These are phyloP conservation scores for Phocides pigmalion DNA, from an alignment of 1,140 invertebrate genomes.

Conservation along the genomic window DNA sequence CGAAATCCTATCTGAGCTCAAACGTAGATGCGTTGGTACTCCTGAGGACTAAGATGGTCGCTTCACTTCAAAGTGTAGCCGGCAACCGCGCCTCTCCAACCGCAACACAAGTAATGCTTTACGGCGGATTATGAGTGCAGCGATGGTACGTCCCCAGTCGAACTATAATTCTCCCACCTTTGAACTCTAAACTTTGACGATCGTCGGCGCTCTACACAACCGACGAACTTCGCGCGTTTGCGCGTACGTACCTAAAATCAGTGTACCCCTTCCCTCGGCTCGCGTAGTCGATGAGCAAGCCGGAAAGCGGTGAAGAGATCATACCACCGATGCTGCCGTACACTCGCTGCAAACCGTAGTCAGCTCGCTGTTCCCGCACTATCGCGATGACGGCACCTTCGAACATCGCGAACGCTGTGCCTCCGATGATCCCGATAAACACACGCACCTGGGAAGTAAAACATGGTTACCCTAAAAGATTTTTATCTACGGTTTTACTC, in stretches of 20 bases:
- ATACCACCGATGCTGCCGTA: slow-evolving; percentile 92
- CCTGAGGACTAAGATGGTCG: no score
- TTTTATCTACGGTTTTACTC: background rate
- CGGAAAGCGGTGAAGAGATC: slow-evolving; percentile 91
- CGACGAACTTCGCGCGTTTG: no score
- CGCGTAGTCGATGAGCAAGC: slow-evolving; percentile 88
- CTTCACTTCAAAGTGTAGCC: no score
- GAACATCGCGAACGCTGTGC: slow-evolving; percentile 92
- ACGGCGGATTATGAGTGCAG: no score
- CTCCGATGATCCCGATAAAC: slow-evolving; percentile 89
- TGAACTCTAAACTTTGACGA: no score
- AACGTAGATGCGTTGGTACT: no score
- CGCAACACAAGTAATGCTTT: no score
- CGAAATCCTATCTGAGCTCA: no score
- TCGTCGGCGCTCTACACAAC: no score
- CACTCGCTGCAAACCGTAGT: slow-evolving; percentile 91
- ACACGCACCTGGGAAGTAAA: slow-evolving; percentile 84
- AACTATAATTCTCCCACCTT: no score
- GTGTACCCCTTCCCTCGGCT: slow-evolving; percentile 86
- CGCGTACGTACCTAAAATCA: slow-evolving; percentile 87
- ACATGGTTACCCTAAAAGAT: background rate
- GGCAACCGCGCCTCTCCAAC: no score
- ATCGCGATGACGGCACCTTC: slow-evolving; percentile 93
- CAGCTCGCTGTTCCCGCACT: slow-evolving; percentile 89
- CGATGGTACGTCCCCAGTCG: no score